phyloP scores from a whole-genome alignment of 2,113 vertebrate species.

The Ptyas mucosa region DNA sequence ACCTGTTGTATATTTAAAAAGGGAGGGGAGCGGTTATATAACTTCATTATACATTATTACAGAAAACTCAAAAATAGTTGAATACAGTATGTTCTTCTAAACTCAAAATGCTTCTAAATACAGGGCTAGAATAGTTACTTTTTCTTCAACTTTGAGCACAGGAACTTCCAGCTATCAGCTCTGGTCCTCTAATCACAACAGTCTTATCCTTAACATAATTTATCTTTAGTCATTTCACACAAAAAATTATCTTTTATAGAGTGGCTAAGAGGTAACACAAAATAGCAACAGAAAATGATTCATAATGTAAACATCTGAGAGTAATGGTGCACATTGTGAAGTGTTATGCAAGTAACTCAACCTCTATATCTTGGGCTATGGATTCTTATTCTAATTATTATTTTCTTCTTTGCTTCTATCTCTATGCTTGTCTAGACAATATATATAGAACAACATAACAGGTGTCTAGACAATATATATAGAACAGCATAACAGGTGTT shows the following conservation, averaged over 20 bases:
- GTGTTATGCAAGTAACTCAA: background rate
- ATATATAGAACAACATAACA: too few relatives aligned
- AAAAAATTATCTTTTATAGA: background rate
- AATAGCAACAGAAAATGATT: background rate
- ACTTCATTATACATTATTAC: background rate
- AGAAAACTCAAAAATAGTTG: background rate
- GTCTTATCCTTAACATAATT: background rate
- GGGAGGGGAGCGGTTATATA: background rate
- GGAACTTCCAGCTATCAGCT: background rate
- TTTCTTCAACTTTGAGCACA: background rate
- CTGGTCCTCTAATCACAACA: background rate
- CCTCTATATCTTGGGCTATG: background rate
- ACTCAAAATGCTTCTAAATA: background rate
- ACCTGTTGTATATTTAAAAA: constrained; percentile 62
- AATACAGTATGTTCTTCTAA: background rate
- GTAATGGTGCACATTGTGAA: background rate
- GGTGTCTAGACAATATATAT: too few relatives aligned
- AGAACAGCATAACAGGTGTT: background rate
- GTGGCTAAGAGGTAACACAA: background rate
- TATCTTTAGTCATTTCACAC: background rate
- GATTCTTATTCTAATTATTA: background rate
- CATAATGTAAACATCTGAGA: background rate
- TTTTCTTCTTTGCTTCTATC: background rate
- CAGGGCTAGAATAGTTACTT: background rate
- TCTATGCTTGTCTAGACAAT: background rate